phyloP scores from a whole-genome alignment of 2,113 vertebrate genomes.

The Xyliphius kryptos region DNA sequence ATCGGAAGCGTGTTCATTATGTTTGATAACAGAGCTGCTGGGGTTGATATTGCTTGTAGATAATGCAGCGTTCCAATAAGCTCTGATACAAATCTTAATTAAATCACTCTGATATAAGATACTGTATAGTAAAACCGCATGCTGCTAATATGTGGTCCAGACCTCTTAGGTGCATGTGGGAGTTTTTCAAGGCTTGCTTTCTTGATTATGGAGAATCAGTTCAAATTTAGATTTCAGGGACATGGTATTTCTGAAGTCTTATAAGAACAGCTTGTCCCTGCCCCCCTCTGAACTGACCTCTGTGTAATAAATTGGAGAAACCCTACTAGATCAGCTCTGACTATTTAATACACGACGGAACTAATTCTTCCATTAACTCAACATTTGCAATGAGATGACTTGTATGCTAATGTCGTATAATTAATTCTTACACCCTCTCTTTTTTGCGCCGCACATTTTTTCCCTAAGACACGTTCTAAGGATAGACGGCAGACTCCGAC shows the following conservation, averaged over 20 bases:
- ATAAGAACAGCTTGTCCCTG: constrained; percentile 10
- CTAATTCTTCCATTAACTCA: constrained; percentile 83
- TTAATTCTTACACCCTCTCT: constrained; percentile 69
- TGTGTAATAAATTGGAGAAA: constrained; percentile 63
- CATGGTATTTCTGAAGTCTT: constrained; percentile 1
- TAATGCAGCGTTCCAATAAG: constrained; percentile 36
- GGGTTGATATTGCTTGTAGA: constrained; percentile 38
- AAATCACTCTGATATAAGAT: constrained; percentile 35
- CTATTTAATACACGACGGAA: constrained; percentile 81
- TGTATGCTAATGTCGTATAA: constrained; percentile 89
- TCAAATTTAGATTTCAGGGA: background rate
- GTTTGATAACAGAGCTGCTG: constrained; percentile 35
- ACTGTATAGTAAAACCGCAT: constrained; percentile 20
- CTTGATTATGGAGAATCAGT: background rate
- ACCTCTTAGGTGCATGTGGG: too few species aligned
- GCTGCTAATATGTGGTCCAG: background rate
- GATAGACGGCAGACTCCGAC: constrained; percentile 77
- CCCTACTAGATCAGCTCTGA: constrained; percentile 70
- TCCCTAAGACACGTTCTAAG: constrained; percentile 75
- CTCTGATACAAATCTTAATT: constrained; percentile 40
- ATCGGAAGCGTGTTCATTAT: constrained; percentile 33
- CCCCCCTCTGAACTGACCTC: constrained; percentile 65
- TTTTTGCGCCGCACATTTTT: constrained; percentile 12
- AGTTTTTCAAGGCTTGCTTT: background rate
- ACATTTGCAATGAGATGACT: constrained; percentile 83